phyloP scores from a whole-genome alignment of 2,113 vertebrate species.

The Tyto alba region DNA sequence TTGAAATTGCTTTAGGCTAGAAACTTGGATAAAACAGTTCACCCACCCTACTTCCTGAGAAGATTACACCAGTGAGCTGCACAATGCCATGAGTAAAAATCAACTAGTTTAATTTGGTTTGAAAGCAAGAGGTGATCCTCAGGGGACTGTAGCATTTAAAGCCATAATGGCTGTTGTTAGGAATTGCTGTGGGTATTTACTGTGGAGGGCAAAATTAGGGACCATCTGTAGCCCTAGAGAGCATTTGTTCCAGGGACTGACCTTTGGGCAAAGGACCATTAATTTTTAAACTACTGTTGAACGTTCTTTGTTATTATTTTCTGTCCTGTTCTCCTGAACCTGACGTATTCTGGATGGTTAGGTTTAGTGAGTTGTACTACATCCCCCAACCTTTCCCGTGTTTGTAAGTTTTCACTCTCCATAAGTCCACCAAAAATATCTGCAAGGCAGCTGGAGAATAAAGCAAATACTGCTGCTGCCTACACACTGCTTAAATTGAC shows the following conservation, averaged over 20 bases:
- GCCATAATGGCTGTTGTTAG: background rate
- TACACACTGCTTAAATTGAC: background rate
- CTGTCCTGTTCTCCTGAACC: background rate
- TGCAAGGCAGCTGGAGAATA: background rate
- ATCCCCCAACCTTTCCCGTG: background rate
- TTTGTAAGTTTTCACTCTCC: background rate
- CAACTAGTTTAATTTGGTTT: background rate
- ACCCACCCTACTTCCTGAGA: background rate
- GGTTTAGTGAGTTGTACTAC: background rate
- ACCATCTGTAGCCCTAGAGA: background rate
- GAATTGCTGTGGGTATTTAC: background rate
- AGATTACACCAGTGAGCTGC: background rate
- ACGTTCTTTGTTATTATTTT: background rate
- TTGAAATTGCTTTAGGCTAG: background rate
- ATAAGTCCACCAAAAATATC: background rate
- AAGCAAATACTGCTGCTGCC: background rate
- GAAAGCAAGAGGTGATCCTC: background rate
- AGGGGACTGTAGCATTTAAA: background rate
- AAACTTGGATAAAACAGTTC: background rate
- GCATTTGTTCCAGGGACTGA: background rate
- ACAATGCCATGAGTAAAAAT: background rate
- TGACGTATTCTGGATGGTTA: background rate
- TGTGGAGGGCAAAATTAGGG: background rate
- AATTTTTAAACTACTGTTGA: background rate
- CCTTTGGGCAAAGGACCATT: background rate